Base-by-base conservation (phyloP, 2,888 invertebrate species). In the Masnerella sp. region DNA sequence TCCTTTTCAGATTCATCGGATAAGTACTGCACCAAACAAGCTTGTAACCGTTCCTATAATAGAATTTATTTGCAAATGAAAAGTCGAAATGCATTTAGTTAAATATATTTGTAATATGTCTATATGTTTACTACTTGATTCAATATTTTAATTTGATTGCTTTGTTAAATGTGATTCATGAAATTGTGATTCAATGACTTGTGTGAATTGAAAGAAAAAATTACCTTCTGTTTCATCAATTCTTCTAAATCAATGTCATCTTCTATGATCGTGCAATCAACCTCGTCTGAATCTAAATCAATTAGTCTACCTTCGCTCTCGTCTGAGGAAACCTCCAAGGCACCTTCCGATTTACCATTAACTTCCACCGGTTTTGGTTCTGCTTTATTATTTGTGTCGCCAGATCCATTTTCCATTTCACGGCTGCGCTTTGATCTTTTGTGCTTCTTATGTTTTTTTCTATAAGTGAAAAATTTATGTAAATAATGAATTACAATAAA, bases 161-260 rank as follows among this genome's bases (percentile, higher is more conserved):
- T n/a, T n/a, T n/a, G n/a, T n/a, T n/a, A n/a, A n/a, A n/a, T n/a
- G n/a, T n/a, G n/a, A n/a, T n/a, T n/a, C n/a, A n/a, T n/a, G n/a
- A n/a, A n/a, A n/a, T n/a, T n/a, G n/a, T n/a, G n/a, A n/a, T n/a
- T n/a, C n/a, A n/a, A n/a, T n/a, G n/a, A n/a, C n/a, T n/a, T n/a
- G n/a, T n/a, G n/a, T n/a, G n/a, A n/a, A n/a, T n/a, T n/a, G n/a
- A 20, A 34, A 32, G 11, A 7, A 2, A 17, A 38, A n/a, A n/a
- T n/a, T 54, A 95, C 95, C 88, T 96, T 96, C 85, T 96, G 96
- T 81, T 93, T 93, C 95, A 96, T 96, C 64, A 96, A 88, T 77
- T 96, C 96, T 82, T 96, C 96, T 20, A 96, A 88, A 84, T 96
- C 95, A 79, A 96, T 91, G 80, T 95, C 95, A 77, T 95, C 95